These are phyloP conservation scores for Discoglossus pictus DNA, from an alignment of 2,797 vertebrate genomes.

Conservation along the genomic window DNA sequence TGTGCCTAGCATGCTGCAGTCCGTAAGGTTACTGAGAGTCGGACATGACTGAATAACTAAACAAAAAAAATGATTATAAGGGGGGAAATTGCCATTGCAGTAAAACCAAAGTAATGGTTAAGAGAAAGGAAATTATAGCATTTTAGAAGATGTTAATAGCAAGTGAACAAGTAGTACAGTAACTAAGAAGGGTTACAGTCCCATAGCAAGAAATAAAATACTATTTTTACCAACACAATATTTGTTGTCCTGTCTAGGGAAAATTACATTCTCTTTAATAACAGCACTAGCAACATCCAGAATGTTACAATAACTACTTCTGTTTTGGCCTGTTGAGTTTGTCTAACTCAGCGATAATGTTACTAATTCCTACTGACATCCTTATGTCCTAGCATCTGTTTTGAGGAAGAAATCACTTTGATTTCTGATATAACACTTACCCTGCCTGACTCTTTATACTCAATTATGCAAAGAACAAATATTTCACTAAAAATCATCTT, in stretches of 20 bases:
- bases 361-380: constrained; percentile 66
- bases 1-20: too few species aligned
- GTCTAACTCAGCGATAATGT: constrained; percentile 64
- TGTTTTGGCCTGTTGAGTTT: constrained; percentile 61
- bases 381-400: constrained; percentile 68
- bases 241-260: constrained; percentile 60
- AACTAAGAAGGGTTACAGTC: too few species aligned
- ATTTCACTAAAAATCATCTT: not conserved
- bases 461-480: constrained; percentile 9
- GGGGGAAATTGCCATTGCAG: too few species aligned
- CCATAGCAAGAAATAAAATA: constrained; percentile 8
- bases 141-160: too few species aligned
- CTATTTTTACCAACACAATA: constrained; percentile 55
- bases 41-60: too few species aligned
- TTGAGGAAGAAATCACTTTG: constrained; percentile 45
- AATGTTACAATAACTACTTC: constrained; percentile 62
- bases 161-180: too few species aligned
- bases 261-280: constrained; percentile 56
- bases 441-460: constrained; percentile 3
- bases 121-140: too few species aligned
- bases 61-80: too few species aligned
- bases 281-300: constrained; percentile 58
- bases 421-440: constrained; percentile 4
- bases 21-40: too few species aligned
- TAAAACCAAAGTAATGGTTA: too few species aligned